Percentiles rank a stretch among this genome's conserved stretches.
phyloP scores from a whole-genome alignment of 2,113 vertebrate species.

The Boleophthalmus pectinirostris region DNA sequence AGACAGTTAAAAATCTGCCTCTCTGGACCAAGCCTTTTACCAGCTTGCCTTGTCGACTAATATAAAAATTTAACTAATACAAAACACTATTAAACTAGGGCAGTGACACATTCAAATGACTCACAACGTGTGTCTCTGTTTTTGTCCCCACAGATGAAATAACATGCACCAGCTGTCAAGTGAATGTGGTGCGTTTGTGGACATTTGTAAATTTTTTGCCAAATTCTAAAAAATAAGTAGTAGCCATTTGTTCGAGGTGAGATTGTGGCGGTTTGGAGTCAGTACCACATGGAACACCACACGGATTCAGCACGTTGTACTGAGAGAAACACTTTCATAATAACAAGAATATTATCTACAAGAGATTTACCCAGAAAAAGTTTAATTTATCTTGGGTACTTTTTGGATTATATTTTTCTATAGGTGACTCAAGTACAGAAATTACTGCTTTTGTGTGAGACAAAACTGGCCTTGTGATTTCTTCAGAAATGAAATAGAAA shows the following conservation, averaged over 20 bases:
- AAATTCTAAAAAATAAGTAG: conserved; percentile 35
- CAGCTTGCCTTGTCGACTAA: background rate
- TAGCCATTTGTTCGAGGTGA: conserved; percentile 26
- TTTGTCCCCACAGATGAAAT: conserved; percentile 51
- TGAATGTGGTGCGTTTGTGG: conserved; percentile 21
- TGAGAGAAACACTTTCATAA: conserved; percentile 5
- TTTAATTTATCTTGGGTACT: background rate
- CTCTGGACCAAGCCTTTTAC: background rate
- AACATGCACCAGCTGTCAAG: conserved; percentile 61
- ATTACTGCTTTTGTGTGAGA: background rate
- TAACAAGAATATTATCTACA: background rate
- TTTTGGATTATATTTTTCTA: background rate
- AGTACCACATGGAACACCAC: conserved; percentile 33
- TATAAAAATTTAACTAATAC: background rate
- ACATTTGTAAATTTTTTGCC: conserved; percentile 24
- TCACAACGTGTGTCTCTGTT: conserved; percentile 68
- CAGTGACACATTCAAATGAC: conserved; percentile 51
- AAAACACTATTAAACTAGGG: background rate
- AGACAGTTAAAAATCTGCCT: too few species aligned
- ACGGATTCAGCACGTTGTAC: conserved; percentile 26
- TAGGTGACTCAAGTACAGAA: background rate
- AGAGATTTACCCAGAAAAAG: too few species aligned
- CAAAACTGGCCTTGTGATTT: background rate
- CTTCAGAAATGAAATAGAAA: conserved; percentile 1
- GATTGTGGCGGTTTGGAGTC: conserved; percentile 4